Conservation (phyloP, 2,113 vertebrate genomes). For the Upupa epops region DNA sequence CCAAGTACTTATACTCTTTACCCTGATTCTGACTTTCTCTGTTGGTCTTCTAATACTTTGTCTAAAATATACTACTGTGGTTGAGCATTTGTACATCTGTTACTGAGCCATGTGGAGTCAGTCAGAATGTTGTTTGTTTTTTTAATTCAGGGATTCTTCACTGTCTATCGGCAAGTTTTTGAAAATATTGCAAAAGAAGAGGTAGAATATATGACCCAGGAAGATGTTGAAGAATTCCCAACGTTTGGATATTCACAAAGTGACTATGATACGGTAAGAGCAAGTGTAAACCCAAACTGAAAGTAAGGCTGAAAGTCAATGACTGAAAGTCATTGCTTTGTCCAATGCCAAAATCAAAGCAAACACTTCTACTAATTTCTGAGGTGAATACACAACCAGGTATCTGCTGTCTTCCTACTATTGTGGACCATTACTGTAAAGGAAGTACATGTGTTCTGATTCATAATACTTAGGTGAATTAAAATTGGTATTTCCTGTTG, state of each 20-base stretch:
- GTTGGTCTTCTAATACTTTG: neutral
- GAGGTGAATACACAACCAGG: neutral
- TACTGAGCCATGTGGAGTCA: neutral
- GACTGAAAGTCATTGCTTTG: neutral
- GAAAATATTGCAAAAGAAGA: conserved; percentile 91
- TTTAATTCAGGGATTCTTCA: conserved; percentile 86
- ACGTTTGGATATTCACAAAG: conserved; percentile 89
- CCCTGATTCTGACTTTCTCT: neutral
- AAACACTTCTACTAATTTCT: neutral
- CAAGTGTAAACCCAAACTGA: neutral
- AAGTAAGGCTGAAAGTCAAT: neutral
- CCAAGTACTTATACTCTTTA: neutral
- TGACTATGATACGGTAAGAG: conserved; percentile 89
- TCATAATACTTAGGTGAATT: neutral
- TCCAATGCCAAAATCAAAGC: neutral
- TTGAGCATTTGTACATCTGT: neutral
- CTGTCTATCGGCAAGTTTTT: conserved; percentile 89
- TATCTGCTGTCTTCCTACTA: neutral
- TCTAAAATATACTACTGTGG: neutral
- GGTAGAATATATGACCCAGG: conserved; percentile 81
- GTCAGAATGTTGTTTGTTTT: neutral
- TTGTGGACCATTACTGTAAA: neutral
- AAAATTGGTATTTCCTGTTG: neutral
- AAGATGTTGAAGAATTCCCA: conserved; percentile 84
- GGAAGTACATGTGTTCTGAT: neutral